Base-by-base conservation (phyloP, 2,113 vertebrate genomes). In the Gnathonemus longibarbis region DNA sequence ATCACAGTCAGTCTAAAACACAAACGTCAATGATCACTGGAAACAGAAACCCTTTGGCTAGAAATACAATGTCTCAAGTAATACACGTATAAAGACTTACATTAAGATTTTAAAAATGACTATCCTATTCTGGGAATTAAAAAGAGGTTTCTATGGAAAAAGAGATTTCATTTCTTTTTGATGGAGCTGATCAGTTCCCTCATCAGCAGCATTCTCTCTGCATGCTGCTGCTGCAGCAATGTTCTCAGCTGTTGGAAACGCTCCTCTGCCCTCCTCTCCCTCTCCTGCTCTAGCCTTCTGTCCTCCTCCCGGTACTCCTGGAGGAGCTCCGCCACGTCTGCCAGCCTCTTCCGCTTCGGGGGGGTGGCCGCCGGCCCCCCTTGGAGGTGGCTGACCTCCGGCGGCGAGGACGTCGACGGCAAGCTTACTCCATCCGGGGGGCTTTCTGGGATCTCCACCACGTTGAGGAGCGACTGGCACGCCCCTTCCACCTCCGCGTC, bases 241-340 rank as follows among this genome's bases (percentile, higher is more conserved):
- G 49, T 85, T 4, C 80, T 80, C 80, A 89, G 80, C 77, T 89
- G 50, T 3, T 84, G 77, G 50, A 89, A 89, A 5, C 89, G 89
- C 39, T 89, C 80, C 52, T 89, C 77, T 0, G 89, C 80, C 80
- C 89, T 84, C 24, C 42, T 27, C 39, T 89, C 89, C 3, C 80
- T 48, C 49, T 89, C 80, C 52, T 48, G 35, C 21, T 84, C 89
- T 11, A 45, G 15, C 42, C 50, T 39, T 1, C 52, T 10, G 21
- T 84, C 89, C 77, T 89, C 89, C 80, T 89, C 74, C 35, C 89
- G 21, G 89, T 62, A 85, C 89, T 89, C 89, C 80, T 84, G 89
- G 1, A 89, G 89, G 42, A 89, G 80, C 80, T 89, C 89, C 2
- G 53, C 89, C 80, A 89, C 89, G 24, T 89, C 89, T 10, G 39